Conservation (phyloP, 2,113 vertebrate genomes). For the Haliaeetus leucogaster region DNA sequence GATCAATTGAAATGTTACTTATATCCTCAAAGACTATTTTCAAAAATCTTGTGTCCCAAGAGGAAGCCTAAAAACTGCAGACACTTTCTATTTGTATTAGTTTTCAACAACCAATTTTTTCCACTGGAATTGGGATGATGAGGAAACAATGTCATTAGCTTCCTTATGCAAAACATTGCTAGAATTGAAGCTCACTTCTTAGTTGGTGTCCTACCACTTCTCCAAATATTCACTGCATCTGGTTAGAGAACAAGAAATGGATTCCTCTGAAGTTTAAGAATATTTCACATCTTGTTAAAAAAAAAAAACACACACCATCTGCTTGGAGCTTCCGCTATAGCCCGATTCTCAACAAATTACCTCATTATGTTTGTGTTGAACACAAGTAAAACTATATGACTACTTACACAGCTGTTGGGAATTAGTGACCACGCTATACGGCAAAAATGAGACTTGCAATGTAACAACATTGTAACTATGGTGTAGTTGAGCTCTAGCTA, state of each 20-base stretch:
- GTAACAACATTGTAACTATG: rapidly evolving
- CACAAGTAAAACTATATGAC: neutral
- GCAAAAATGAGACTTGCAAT: neutral
- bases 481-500: neutral
- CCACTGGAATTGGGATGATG: neutral
- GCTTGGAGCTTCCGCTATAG: neutral
- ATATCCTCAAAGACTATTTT: neutral
- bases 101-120: neutral
- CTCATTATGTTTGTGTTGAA: neutral
- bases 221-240: neutral
- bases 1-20: neutral
- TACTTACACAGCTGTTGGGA: neutral
- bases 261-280: neutral
- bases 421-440: rapidly evolving
- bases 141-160: neutral
- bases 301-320: neutral
- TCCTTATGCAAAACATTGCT: neutral
- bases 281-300: neutral
- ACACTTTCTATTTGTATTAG: neutral
- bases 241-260: neutral
- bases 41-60: neutral
- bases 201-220: neutral
- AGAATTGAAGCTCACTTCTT: neutral
- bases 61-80: neutral
- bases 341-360: neutral